Evolutionary conservation across 2,888 invertebrate species (phyloP), one percentile per base, ranked within the genome.

Genomic region (Sericinus montela): DNA sequence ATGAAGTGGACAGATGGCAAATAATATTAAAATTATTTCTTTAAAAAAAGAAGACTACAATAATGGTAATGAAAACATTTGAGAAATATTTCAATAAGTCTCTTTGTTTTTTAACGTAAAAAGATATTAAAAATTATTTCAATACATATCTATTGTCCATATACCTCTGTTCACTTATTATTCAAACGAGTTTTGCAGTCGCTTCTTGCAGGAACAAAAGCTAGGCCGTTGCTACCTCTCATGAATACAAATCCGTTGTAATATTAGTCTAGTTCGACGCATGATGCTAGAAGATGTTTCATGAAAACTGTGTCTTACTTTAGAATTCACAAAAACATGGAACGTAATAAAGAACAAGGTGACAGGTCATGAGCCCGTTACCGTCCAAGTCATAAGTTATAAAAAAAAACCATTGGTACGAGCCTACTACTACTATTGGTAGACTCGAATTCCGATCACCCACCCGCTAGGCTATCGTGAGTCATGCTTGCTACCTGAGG

Each of bases 131-230:
- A 41, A 36, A 48, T 42, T 32, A 30, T 25, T 42, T 23, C 23
- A 46, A 40, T 16, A 28, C 28, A 25, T 34, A 46, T 40, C 16
- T 48, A 29, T 37, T 48, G 15, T 19, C n/a, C 16, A 37, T 42
- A 37, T 32, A 42, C 23, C 23, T 37, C 41, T n/a, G 42, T 37
- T 38, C 38, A 28, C 43, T 43, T 43, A 34, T 48, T 34, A 48
- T 48, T 38, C 34, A 48, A 44, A 48, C 48, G 28, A 38, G 32
- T 36, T 47, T 38, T 41, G 46, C 42, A 29, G 56, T 44, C 59
- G 64, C 53, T 67, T n/a, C n/a, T n/a, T 66, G 54, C 1, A 28
- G 47, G 57, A 60, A 78, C 75, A 79, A 79, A 71, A 64, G 61
- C 53, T 59, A 60, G 62, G 63, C 60, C 59, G 54, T 60, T 62